These are phyloP conservation scores for Acrocephalus scirpaceus DNA, from an alignment of 2,797 vertebrate species.

Conservation along the genomic window DNA sequence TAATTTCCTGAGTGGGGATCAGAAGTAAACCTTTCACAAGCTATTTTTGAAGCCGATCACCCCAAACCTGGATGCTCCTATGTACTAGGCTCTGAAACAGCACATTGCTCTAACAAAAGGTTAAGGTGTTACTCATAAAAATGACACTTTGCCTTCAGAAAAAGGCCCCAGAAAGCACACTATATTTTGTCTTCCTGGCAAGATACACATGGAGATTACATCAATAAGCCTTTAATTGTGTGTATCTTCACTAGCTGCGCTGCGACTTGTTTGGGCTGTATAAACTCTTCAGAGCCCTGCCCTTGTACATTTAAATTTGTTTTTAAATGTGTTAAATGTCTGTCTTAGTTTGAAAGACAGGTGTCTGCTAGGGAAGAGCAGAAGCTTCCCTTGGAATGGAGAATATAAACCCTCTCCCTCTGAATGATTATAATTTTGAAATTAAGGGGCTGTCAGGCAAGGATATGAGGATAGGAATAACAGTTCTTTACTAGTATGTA, in stretches of 20 bases:
- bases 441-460: too few species aligned
- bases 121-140: not conserved
- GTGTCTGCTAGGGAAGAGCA: too few species aligned
- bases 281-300: not conserved
- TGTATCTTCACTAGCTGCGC: not conserved
- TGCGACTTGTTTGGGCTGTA: not conserved
- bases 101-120: not conserved
- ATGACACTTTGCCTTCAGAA: not conserved
- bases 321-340: constrained; percentile 6
- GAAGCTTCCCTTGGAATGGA: too few species aligned
- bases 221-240: not conserved
- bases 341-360: too few species aligned
- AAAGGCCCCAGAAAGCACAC: not conserved
- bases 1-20: not conserved
- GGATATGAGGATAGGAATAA: too few species aligned
- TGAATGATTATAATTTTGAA: too few species aligned
- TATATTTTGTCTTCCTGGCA: not conserved
- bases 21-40: not conserved
- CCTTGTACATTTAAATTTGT: not conserved
- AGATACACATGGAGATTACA: not conserved
- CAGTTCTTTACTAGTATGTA: too few species aligned
- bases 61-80: not conserved
- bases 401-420: too few species aligned
- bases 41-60: not conserved
- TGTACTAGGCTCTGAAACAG: not conserved